phyloP scores from a whole-genome alignment of 2,888 invertebrate species.

The Shargacucullia verbasci region DNA sequence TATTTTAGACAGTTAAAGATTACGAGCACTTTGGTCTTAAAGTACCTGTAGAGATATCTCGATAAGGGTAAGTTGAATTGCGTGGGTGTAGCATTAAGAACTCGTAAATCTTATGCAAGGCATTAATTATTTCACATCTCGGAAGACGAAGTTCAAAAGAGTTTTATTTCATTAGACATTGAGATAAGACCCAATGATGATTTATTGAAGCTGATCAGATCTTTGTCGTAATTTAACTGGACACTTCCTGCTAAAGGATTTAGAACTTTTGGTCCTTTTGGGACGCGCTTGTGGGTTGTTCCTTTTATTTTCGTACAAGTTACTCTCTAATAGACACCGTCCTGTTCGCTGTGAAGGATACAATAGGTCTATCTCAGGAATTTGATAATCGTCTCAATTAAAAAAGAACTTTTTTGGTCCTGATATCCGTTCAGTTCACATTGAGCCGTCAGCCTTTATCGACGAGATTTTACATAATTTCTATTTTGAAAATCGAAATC shows the following conservation, averaged over 20 bases:
- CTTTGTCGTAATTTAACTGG: conserved; percentile 64
- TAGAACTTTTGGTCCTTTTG: conserved; percentile 26
- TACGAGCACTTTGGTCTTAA: conserved; percentile 45
- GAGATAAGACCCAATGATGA: conserved; percentile 76
- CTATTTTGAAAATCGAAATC: too few species aligned
- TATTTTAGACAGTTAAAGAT: conserved; percentile 20
- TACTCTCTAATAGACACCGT: conserved; percentile 43
- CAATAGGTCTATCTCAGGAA: conserved; percentile 43
- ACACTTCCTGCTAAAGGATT: conserved; percentile 62
- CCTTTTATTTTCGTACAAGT: conserved; percentile 34
- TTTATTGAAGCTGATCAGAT: conserved; percentile 76
- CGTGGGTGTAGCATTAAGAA: conserved; percentile 84
- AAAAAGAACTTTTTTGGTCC: conserved; percentile 31
- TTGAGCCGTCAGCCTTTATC: conserved; percentile 27
- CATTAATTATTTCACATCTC: conserved; percentile 79
- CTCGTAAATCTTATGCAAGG: conserved; percentile 76
- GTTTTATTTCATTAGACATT: conserved; percentile 82
- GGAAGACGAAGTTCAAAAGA: conserved; percentile 64
- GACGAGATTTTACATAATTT: not conserved
- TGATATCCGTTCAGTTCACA: conserved; percentile 26
- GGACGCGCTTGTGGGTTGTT: conserved; percentile 14
- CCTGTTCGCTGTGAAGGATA: conserved; percentile 35
- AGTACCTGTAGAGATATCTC: conserved; percentile 65
- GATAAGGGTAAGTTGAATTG: conserved; percentile 66
- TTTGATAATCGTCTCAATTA: conserved; percentile 47